Evolutionary conservation across 2,797 vertebrate species (phyloP).

Genomic region (Pangasius krempfi): DNA sequence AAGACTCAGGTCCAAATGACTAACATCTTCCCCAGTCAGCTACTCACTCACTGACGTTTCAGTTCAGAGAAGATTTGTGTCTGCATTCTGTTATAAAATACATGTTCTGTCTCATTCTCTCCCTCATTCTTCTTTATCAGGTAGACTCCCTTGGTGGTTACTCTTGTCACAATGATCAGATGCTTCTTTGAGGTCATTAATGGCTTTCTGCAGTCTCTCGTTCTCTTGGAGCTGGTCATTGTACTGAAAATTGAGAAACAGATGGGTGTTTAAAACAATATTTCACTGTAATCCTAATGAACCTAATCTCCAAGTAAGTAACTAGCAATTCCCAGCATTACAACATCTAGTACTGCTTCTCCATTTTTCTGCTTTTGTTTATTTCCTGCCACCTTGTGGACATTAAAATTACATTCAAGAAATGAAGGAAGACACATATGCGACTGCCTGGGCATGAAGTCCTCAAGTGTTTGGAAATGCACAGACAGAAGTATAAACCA

Average conservation of each 20-base stretch:
- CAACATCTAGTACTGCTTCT: not conserved
- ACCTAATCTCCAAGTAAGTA: not conserved
- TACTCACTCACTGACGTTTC: not conserved
- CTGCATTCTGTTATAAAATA: not conserved
- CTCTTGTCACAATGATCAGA: conserved; percentile 61
- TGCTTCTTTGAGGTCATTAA: conserved; percentile 60
- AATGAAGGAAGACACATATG: not conserved
- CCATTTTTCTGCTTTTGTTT: not conserved
- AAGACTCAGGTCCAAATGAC: not conserved
- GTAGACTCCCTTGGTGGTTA: conserved; percentile 51
- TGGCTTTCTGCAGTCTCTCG: conserved; percentile 74
- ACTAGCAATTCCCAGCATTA: not conserved
- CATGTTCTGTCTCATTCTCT: not conserved
- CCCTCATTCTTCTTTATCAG: conserved; percentile 48
- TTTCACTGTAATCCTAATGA: not conserved
- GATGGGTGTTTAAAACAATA: not conserved
- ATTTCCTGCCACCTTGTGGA: not conserved
- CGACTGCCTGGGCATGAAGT: not conserved
- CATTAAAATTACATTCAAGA: not conserved
- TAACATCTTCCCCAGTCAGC: not conserved
- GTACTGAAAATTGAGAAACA: conserved; percentile 62
- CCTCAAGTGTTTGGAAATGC: not conserved
- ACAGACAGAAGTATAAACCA: not conserved
- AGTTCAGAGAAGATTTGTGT: not conserved
- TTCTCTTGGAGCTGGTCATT: conserved; percentile 77